phyloP scores from a whole-genome alignment of 1,140 invertebrate genomes.

The Prorops nasuta region DNA sequence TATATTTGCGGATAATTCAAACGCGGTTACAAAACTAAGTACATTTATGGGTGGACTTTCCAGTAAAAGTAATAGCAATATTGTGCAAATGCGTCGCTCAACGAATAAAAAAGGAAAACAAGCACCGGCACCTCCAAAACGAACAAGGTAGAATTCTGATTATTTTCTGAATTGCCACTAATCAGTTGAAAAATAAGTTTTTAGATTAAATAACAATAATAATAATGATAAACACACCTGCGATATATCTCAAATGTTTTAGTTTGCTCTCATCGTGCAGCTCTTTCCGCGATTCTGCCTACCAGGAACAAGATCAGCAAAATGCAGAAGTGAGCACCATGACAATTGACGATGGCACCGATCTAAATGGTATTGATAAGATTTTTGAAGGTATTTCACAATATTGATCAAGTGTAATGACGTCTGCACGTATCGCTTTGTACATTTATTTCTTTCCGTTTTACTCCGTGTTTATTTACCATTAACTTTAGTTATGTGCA shows the following conservation, averaged over 20 bases:
- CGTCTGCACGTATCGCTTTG: slow-evolving; percentile 39
- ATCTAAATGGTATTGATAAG: slow-evolving; percentile 71
- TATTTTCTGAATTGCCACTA: slow-evolving; percentile 2
- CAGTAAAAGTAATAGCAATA: slow-evolving; percentile 59
- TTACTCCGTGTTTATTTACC: slow-evolving; percentile 13
- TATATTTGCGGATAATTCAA: slow-evolving; percentile 62
- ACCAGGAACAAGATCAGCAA: slow-evolving; percentile 55
- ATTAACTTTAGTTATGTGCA: slow-evolving; percentile 5
- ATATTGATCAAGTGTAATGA: slow-evolving; percentile 42
- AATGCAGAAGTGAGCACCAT: slow-evolving; percentile 46
- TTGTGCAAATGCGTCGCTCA: slow-evolving; percentile 81
- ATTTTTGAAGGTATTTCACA: slow-evolving; percentile 62
- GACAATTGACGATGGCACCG: slow-evolving; percentile 60
- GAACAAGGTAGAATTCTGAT: slow-evolving; percentile 72
- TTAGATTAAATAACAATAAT: neutral
- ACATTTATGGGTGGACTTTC: slow-evolving; percentile 64
- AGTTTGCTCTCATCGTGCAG: slow-evolving; percentile 81
- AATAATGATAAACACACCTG: neutral
- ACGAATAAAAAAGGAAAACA: slow-evolving; percentile 88
- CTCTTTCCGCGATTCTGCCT: slow-evolving; percentile 75
- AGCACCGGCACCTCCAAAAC: slow-evolving; percentile 90
- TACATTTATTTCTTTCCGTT: slow-evolving; percentile 24
- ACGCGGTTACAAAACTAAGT: slow-evolving; percentile 62
- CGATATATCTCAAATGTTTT: slow-evolving; percentile 28
- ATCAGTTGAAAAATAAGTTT: slow-evolving; percentile 7